phyloP scores from a whole-genome alignment of 2,113 vertebrate genomes.

The Cheirogaleus medius region DNA sequence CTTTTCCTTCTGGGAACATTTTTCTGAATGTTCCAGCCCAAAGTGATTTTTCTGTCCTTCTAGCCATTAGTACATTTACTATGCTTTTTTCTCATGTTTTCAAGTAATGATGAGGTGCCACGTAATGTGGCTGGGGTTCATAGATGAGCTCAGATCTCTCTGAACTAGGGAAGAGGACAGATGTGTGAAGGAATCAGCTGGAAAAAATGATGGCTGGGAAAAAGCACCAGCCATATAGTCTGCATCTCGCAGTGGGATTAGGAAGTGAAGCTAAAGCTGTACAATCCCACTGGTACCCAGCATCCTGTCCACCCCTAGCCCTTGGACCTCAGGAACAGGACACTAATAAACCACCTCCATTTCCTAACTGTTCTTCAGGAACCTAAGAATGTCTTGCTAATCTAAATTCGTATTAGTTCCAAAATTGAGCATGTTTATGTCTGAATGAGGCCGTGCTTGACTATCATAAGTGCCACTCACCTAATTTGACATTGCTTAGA shows the following conservation, averaged over 20 bases:
- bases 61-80: background rate
- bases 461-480: background rate
- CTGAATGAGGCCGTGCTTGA: background rate
- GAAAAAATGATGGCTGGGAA: background rate
- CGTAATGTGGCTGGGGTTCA: background rate
- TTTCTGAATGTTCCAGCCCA: background rate
- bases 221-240: background rate
- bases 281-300: accelerated
- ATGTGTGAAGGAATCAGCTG: background rate
- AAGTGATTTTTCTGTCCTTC: background rate
- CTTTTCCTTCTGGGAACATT: background rate
- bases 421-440: background rate
- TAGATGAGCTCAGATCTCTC: background rate
- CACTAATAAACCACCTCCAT: background rate
- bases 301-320: background rate
- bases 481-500: background rate
- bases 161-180: background rate
- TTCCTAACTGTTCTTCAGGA: background rate
- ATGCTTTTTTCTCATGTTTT: background rate
- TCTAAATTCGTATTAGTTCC: background rate
- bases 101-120: constrained; percentile 3
- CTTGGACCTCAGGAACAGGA: background rate
- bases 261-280: background rate
- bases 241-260: accelerated
- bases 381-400: background rate